phyloP scores from a whole-genome alignment of 2,113 vertebrate species.

The Hassar affinis region DNA sequence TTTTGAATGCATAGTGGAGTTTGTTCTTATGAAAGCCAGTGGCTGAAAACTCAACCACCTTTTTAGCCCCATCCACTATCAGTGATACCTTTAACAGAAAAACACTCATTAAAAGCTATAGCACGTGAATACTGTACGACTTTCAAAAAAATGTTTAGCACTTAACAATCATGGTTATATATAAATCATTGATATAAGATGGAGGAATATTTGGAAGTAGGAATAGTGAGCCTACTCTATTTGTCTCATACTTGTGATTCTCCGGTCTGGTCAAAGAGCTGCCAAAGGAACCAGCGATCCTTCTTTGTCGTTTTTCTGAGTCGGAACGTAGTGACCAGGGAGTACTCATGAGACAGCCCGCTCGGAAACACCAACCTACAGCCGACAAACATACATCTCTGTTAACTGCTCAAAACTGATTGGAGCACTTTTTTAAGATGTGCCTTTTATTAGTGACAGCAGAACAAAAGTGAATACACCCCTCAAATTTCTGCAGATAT shows the following conservation, averaged over 20 bases:
- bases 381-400: conserved; percentile 24
- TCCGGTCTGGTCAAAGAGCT: conserved; percentile 83
- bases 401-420: not conserved
- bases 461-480: too few relatives aligned
- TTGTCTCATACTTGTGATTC: conserved; percentile 78
- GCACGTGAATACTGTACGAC: not conserved
- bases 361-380: conserved; percentile 83
- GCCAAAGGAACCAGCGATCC: conserved; percentile 93
- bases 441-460: too few relatives aligned
- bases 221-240: not conserved
- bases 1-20: conserved; percentile 85
- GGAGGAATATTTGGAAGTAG: not conserved
- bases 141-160: not conserved
- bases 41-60: conserved; percentile 83
- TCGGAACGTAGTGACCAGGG: conserved; percentile 81
- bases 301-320: conserved; percentile 87
- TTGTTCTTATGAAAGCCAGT: conserved; percentile 73
- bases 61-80: conserved; percentile 85
- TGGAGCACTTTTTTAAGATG: not conserved
- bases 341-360: conserved; percentile 86
- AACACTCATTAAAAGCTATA: not conserved
- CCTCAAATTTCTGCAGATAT: too few relatives aligned
- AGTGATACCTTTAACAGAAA: conserved; percentile 78
- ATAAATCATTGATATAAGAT: too few relatives aligned
- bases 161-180: not conserved